Percentiles rank a stretch among this genome's conserved stretches.
Conservation (phyloP, 92 coral and sea anemone species). For the Palythoa caribaeorum region DNA sequence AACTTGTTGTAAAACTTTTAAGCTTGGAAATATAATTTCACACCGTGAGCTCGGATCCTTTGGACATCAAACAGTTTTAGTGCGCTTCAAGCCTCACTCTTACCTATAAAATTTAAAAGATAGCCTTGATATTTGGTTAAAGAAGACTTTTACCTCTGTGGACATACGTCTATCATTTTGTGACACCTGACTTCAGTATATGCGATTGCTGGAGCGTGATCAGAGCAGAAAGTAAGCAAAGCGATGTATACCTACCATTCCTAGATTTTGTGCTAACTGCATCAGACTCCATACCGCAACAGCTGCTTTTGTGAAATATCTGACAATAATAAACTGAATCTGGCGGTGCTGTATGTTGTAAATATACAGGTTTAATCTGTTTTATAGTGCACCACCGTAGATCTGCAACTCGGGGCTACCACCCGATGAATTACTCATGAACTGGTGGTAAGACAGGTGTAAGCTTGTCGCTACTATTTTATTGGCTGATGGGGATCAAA, state of each 20-base stretch:
- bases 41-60: background rate
- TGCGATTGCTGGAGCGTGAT: conserved; percentile 17
- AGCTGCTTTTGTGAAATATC: background rate
- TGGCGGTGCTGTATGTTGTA: background rate
- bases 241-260: background rate
- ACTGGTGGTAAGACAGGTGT: conserved; percentile 87
- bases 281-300: conserved; percentile 26
- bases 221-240: background rate
- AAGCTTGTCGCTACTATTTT: conserved; percentile 35
- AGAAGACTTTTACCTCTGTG: background rate
- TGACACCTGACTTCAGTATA: background rate
- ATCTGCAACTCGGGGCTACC: conserved; percentile 29
- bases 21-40: background rate
- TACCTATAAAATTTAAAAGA: background rate
- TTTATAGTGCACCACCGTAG: conserved; percentile 38
- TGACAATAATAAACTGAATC: background rate
- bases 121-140: conserved; percentile 8
- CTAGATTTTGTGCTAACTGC: conserved; percentile 19
- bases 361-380: conserved; percentile 4
- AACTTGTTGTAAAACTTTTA: background rate
- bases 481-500: conserved; percentile 66
- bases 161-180: conserved; percentile 15
- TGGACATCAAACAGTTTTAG: too few relatives aligned
- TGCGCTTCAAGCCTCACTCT: background rate
- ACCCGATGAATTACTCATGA: conserved; percentile 57